phyloP scores from a whole-genome alignment of 1,140 invertebrate species.

The Sitobion miscanthi region DNA sequence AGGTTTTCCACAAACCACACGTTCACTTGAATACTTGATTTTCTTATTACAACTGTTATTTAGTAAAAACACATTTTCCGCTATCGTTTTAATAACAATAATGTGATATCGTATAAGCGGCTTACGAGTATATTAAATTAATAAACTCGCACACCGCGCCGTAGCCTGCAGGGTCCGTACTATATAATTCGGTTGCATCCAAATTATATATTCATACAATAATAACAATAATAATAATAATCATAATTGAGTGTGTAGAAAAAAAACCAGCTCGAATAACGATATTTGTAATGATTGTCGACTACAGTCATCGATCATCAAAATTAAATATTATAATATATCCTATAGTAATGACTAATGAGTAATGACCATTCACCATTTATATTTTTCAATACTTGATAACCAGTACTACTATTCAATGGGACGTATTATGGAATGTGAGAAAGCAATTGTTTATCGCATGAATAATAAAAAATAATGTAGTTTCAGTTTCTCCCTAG shows the following conservation, averaged over 20 bases:
- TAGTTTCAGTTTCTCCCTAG: not conserved
- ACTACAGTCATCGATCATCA: not conserved
- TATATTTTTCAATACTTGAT: not conserved
- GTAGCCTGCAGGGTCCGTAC: too few relatives aligned
- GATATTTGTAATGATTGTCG: not conserved
- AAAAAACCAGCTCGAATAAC: not conserved
- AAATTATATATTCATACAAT: not conserved
- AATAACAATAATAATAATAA: not conserved
- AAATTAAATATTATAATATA: not conserved
- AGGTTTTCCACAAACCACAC: not conserved
- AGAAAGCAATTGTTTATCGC: not conserved
- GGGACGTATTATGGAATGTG: not conserved
- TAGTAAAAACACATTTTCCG: not conserved
- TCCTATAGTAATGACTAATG: not conserved
- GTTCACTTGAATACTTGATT: not conserved
- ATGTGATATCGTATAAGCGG: not conserved
- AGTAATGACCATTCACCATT: not conserved
- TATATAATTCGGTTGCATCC: not conserved
- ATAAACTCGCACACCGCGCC: not conserved
- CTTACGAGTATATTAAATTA: not conserved
- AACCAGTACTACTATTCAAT: not conserved
- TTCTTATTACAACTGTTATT: not conserved
- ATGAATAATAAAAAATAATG: slow-evolving; percentile 1
- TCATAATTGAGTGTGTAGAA: too few relatives aligned
- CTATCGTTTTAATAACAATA: not conserved